Conservation (phyloP, 2,113 vertebrate species). For the Capra hircus region DNA sequence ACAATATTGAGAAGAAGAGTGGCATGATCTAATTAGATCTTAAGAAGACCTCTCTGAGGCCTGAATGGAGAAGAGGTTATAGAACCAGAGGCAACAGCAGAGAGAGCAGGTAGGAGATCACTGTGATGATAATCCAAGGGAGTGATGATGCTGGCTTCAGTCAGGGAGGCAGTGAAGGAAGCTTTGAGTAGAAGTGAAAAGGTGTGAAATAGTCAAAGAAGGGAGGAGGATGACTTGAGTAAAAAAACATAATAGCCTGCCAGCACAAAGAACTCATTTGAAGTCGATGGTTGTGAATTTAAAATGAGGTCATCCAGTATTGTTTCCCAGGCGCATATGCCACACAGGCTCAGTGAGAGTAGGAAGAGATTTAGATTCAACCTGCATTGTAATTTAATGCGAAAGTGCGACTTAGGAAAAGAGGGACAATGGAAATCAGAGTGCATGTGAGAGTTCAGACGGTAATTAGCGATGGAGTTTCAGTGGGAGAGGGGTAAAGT, state of each 20-base stretch:
- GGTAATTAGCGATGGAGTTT: neutral
- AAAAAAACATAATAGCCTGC: neutral
- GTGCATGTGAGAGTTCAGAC: neutral
- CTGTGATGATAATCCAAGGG: neutral
- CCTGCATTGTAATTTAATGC: neutral
- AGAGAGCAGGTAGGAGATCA: neutral
- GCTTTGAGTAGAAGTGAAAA: neutral
- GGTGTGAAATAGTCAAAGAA: neutral
- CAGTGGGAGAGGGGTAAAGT: neutral
- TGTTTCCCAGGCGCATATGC: neutral
- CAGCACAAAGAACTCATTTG: neutral
- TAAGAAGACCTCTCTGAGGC: neutral
- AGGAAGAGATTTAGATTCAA: neutral
- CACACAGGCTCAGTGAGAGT: neutral
- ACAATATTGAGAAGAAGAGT: neutral
- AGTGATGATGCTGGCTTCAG: neutral
- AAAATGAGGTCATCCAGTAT: neutral
- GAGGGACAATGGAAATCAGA: neutral
- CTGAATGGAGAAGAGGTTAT: neutral
- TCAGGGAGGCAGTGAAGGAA: neutral
- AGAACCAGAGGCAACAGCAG: neutral
- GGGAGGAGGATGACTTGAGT: neutral
- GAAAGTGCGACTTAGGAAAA: neutral
- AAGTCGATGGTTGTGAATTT: neutral
- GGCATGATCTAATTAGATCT: neutral